Evolutionary conservation across 2,888 invertebrate species (phyloP).

Genomic region (Ectemnius cavifrons): DNA sequence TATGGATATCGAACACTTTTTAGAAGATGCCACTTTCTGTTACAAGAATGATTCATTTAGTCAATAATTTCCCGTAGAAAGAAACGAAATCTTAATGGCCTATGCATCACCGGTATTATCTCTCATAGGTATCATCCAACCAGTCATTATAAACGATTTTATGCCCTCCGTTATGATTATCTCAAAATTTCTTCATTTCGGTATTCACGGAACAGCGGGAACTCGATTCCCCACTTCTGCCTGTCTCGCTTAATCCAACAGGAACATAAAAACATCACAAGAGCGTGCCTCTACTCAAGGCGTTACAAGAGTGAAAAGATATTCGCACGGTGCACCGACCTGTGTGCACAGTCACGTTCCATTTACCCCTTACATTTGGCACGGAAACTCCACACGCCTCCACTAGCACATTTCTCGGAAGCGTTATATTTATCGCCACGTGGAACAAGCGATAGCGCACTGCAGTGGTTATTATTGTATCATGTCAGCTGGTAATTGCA

Average conservation of each 20-base stretch:
- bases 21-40: too few relatives aligned
- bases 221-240: neutral
- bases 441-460: too few relatives aligned
- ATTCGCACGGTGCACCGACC: neutral
- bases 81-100: neutral
- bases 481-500: too few relatives aligned
- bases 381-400: too few relatives aligned
- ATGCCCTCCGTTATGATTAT: neutral
- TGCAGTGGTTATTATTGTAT: too few relatives aligned
- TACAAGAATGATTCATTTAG: too few relatives aligned
- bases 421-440: too few relatives aligned
- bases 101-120: too few relatives aligned
- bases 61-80: neutral
- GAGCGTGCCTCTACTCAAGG: neutral
- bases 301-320: neutral
- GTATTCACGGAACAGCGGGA: neutral
- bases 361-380: neutral
- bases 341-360: neutral
- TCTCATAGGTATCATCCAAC: neutral
- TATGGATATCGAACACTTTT: neutral
- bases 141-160: neutral
- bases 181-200: constrained; percentile 2
- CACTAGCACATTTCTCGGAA: too few relatives aligned
- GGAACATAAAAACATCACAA: neutral
- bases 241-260: neutral